Evolutionary conservation across 2,888 invertebrate species (phyloP), one percentile per base, ranked within the genome.

Genomic region (Acanthosoma haemorrhoidale): DNA sequence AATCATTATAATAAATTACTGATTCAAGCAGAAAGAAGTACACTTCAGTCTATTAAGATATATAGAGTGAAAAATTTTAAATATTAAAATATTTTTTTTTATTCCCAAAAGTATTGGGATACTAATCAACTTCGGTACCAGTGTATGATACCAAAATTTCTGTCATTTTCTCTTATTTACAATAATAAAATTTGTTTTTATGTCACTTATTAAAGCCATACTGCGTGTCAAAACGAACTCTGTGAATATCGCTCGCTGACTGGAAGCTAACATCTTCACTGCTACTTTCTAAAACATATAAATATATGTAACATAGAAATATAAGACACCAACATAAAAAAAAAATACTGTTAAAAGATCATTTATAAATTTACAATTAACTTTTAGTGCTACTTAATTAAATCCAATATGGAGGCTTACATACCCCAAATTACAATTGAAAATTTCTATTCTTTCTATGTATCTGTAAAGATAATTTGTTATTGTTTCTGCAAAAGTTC

Each of bases 161-260:
- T 66, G 29, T 15, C 36, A 32, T 25, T 58, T 16, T 68, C 38
- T 68, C 58, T 68, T 57, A 68, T 68, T 57, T 68, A 58, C 68
- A 58, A 36, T 68, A 38, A 58, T 18, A 39, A 64, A 21, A 41
- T 51, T 51, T 25, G 18, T 60, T 32, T 32, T 60, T 11, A 15
- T 32, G 29, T n/a, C 29, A 51, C n/a, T 51, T 51, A 39, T 64
- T 39, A 21, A 21, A 36, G 32, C 58, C 36, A 43, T 69, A 67
- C n/a, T 39, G 67, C 57, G 67, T 68, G 39, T 61, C 70, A 32
- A 73, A 73, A 21, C 71, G 69, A 21, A 73, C 73, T 61, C 73
- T 18, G 32, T 57, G 68, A 43, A 51, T 72, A 34, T 72, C 73
- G 29, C 70, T 69, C 15, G 66, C 70, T 34, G 72, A 69, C 29